These are phyloP conservation scores for Limanda limanda DNA, from an alignment of 2,113 vertebrate species.

Conservation along the genomic window DNA sequence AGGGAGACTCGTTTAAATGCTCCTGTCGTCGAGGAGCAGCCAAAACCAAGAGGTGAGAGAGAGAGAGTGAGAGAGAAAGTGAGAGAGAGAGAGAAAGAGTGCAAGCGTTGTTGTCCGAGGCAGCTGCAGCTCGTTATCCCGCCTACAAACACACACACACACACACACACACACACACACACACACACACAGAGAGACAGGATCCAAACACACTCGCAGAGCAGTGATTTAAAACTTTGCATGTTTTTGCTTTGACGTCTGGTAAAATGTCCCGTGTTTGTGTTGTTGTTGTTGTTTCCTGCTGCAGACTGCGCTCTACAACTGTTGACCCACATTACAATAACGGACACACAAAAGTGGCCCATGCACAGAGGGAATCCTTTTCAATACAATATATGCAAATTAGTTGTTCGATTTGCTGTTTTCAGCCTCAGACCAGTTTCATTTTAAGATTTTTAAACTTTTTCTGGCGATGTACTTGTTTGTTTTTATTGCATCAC, in stretches of 20 bases:
- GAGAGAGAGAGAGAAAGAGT: no score
- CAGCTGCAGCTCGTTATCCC: constrained; percentile 69
- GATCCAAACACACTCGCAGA: not conserved
- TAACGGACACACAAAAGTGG: not conserved
- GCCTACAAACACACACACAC: constrained; percentile 21
- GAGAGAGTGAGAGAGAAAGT: no score
- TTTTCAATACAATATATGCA: no score
- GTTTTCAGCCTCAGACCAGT: no score
- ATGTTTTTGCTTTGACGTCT: not conserved
- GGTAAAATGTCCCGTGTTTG: not conserved
- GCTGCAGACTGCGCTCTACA: constrained; percentile 4
- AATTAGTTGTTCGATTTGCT: no score
- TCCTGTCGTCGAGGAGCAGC: constrained; percentile 34
- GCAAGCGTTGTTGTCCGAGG: constrained; percentile 4
- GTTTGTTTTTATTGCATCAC: no score
- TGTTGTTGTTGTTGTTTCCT: constrained; percentile 48
- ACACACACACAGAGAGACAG: no score
- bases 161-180: not conserved
- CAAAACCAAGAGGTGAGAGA: constrained; percentile 67
- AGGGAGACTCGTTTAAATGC: constrained; percentile 68
- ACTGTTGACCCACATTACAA: not conserved
- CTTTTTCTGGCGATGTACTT: no score
- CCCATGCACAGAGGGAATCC: no score
- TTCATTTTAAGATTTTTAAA: no score
- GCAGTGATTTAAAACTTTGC: not conserved